These are phyloP conservation scores for Benitochromis conjunctus DNA, from an alignment of 2,113 vertebrate genomes.

Conservation along the genomic window DNA sequence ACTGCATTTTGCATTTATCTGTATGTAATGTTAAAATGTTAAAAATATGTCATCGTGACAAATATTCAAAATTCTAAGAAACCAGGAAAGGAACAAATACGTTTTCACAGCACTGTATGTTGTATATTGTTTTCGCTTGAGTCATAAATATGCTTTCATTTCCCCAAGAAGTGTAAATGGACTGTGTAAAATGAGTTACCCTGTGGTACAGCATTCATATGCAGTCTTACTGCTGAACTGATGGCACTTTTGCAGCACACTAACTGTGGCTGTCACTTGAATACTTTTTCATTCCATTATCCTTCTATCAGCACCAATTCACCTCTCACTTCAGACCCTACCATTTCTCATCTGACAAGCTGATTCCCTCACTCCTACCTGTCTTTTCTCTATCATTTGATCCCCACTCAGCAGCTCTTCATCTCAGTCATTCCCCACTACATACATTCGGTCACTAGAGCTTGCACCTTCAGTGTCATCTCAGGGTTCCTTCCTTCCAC, in stretches of 20 bases:
- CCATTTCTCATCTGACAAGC: neutral
- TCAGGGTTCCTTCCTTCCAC: neutral
- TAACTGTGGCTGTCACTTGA: neutral
- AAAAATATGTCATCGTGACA: neutral
- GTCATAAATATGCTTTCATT: neutral
- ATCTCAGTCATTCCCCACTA: neutral
- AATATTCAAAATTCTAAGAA: neutral
- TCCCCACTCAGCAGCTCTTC: neutral
- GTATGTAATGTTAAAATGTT: neutral
- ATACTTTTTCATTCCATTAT: neutral
- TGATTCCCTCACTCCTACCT: neutral
- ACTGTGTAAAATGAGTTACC: neutral
- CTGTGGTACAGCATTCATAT: neutral
- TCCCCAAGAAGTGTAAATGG: neutral
- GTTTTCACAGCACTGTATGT: neutral
- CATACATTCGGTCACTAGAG: neutral
- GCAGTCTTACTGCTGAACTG: neutral
- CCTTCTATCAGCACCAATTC: neutral
- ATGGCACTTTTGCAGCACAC: neutral
- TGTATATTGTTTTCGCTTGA: neutral
- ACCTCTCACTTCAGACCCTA: neutral
- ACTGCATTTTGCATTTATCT: neutral
- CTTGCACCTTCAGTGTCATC: neutral
- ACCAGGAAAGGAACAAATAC: neutral
- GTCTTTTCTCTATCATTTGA: neutral